Percentiles rank a stretch among this genome's conserved stretches.
Evolutionary conservation across 2,888 invertebrate species (phyloP).

Genomic region (Zeuzera pyrina): DNA sequence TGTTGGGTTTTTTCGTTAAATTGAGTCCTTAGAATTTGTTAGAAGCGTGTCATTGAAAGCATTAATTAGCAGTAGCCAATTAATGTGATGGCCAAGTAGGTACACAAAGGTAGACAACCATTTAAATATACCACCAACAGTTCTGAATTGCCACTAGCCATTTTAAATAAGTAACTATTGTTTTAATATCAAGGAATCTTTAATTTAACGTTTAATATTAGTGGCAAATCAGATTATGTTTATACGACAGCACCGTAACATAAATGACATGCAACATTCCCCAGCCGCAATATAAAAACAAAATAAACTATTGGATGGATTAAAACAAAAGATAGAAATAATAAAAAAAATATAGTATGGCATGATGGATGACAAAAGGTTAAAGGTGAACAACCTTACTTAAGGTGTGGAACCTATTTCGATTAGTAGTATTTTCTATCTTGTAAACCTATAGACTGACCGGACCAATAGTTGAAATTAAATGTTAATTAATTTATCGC

Average conservation of each 20-base stretch:
- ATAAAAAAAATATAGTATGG: slow-evolving; percentile 44
- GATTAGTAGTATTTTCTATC: slow-evolving; percentile 26
- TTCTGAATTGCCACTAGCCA: too few relatives aligned
- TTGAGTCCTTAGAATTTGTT: too few relatives aligned
- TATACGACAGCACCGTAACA: slow-evolving; percentile 30
- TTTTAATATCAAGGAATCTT: too few relatives aligned
- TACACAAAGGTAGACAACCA: too few relatives aligned
- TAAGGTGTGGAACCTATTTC: slow-evolving; percentile 19
- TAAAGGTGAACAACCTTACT: slow-evolving; percentile 33
- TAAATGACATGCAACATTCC: slow-evolving; percentile 65
- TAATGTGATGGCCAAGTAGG: too few relatives aligned
- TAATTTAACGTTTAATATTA: too few relatives aligned
- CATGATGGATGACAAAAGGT: slow-evolving; percentile 45
- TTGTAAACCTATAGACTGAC: slow-evolving; percentile 5
- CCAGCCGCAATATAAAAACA: slow-evolving; percentile 65
- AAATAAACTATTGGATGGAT: slow-evolving; percentile 64
- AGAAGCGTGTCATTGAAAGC: too few relatives aligned
- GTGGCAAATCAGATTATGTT: slow-evolving; percentile 32
- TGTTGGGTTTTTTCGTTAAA: too few relatives aligned
- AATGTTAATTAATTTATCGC: slow-evolving; percentile 1
- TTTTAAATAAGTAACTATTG: too few relatives aligned
- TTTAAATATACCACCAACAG: too few relatives aligned
- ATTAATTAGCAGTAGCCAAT: too few relatives aligned
- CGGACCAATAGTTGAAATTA: slow-evolving; percentile 6
- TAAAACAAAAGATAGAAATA: slow-evolving; percentile 39